A percentile compares a stretch with the other conserved stretches of the same genome.
These are phyloP conservation scores for Aphodius sticticus DNA, from an alignment of 2,888 invertebrate genomes.

Conservation along the genomic window DNA sequence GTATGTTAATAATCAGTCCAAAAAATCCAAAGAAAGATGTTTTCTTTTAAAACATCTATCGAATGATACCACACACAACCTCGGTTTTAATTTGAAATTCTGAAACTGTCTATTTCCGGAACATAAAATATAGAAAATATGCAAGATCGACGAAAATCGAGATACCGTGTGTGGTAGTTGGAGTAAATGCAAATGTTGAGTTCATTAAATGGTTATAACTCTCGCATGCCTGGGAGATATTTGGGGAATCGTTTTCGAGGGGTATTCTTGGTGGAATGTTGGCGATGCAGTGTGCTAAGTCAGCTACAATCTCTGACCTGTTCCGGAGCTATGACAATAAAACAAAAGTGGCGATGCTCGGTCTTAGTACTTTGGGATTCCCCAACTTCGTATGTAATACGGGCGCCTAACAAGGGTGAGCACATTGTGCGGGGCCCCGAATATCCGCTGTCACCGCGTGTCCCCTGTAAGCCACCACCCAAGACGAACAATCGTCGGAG, in stretches of 20 bases:
- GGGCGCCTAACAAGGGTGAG: constrained; percentile 13
- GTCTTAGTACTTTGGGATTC: constrained; percentile 25
- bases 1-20: too few relatives aligned
- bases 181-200: background rate
- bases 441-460: background rate
- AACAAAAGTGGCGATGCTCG: constrained; percentile 34
- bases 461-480: background rate
- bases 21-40: too few relatives aligned
- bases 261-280: constrained; percentile 7
- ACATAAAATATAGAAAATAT: background rate
- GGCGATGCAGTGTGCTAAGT: constrained; percentile 28
- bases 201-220: constrained; percentile 20
- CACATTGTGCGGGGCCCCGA: background rate
- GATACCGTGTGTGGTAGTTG: background rate
- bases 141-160: background rate
- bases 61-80: too few relatives aligned
- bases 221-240: background rate
- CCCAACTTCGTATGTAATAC: constrained; percentile 30
- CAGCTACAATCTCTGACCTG: constrained; percentile 33
- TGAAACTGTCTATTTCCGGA: too few relatives aligned
- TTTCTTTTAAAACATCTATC: too few relatives aligned
- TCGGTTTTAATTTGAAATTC: too few relatives aligned
- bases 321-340: constrained; percentile 33
- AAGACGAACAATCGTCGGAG: background rate
- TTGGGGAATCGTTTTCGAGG: constrained; percentile 5